phyloP scores from a whole-genome alignment of 2,113 vertebrate genomes.

The Rana temporaria region DNA sequence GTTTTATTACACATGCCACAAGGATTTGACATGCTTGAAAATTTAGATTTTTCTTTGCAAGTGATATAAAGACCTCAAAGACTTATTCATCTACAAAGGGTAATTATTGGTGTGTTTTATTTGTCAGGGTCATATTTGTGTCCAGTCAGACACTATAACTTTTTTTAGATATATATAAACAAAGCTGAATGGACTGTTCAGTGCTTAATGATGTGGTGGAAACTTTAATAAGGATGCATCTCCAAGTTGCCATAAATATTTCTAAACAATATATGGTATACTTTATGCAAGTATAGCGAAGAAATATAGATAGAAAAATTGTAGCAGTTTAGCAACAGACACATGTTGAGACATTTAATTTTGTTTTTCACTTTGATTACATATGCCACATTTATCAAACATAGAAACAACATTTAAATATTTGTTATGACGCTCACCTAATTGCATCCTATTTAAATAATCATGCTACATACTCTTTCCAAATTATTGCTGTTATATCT shows the following conservation, averaged over 20 bases:
- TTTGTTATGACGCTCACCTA: conserved; percentile 47
- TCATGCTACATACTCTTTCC: conserved; percentile 54
- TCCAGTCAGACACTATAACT: no score
- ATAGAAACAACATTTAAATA: conserved; percentile 56
- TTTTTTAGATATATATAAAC: no score
- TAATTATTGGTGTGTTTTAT: no score
- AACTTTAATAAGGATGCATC: no score
- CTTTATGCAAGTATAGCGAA: neutral
- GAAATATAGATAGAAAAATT: neutral
- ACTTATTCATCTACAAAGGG: no score
- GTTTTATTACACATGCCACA: no score
- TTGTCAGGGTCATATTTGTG: no score
- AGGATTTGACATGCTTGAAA: no score
- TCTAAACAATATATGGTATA: neutral
- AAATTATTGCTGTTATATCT: conserved; percentile 57
- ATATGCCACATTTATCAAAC: conserved; percentile 48
- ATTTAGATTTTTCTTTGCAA: no score
- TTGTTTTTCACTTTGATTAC: conserved; percentile 55
- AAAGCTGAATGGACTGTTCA: no score
- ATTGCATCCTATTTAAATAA: conserved; percentile 56
- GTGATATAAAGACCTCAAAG: no score
- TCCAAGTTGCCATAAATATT: neutral
- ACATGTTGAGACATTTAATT: conserved; percentile 53
- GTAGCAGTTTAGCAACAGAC: conserved; percentile 23
- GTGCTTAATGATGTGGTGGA: no score